Base-by-base conservation (phyloP, 2,888 invertebrate genomes). In the Syrista parreyssii region DNA sequence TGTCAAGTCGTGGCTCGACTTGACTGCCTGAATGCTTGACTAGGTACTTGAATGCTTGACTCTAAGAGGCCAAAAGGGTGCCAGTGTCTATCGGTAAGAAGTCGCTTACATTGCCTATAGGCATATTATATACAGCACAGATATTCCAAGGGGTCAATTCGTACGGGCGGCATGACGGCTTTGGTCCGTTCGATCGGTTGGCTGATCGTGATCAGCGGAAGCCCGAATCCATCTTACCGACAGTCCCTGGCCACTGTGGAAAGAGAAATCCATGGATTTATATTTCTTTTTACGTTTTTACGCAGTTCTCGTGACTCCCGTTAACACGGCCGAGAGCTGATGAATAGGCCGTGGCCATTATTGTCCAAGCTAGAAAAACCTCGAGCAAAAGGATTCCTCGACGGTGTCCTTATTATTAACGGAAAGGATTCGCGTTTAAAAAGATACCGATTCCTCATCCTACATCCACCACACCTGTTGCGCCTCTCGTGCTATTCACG, bases 1-100 rank as follows among this genome's bases (percentile, higher is more conserved):
- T 86, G 89, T 88, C 88, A 88, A 88, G 82, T 88, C 88, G 88
- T 88, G 88, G 82, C 84, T 82, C 81, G 81, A 82, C 82, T 79
- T 80, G 55, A 55, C 55, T 23, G 55, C 9, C 55, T 55, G 23
- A 23, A 23, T 55, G 55, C 55, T 55, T 55, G 55, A 23, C 55
- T 55, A 11, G 55, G 55, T 23, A 55, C 55, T 55, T 23, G 55
- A 23, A 55, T 55, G 23, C 55, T 55, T 55, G 23, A 23, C 55
- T 55, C 55, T 23, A 55, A 55, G 55, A 55, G 55, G 55, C 55
- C 55, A 55, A 55, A 55, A 55, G 55, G 55, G 55, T 55, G 55
- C 55, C 55, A 9, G 55, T 9, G 23, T 9, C 55, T 23, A 55
- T 55, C 55, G 55, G 55, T 23, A 55, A 55, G 55, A 55, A 55